A percentile compares a stretch with the other conserved stretches of the same genome.
Evolutionary conservation across 2,888 invertebrate species (phyloP).

Genomic region (Gandaritis pyraliata): DNA sequence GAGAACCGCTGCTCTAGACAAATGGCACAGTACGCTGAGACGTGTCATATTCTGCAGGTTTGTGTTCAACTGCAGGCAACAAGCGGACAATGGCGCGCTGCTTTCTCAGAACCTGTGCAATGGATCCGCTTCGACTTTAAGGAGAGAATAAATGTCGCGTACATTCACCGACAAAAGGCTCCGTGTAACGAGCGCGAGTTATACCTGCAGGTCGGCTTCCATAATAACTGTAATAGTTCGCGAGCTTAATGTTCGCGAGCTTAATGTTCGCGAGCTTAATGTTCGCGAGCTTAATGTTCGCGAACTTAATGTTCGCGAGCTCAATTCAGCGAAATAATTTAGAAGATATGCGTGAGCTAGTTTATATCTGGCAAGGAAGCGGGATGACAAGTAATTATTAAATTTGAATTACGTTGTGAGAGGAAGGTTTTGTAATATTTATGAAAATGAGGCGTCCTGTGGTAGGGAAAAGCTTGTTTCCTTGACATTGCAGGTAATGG

Average conservation of each 20-base stretch:
- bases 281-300: constrained; percentile 9
- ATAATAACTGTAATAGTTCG: constrained; percentile 1
- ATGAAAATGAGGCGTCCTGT: constrained; percentile 15
- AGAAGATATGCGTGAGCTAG: not conserved
- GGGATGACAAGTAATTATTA: constrained; percentile 3
- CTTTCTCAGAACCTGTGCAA: constrained; percentile 4
- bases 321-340: constrained; percentile 2
- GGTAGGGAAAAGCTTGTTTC: constrained; percentile 15
- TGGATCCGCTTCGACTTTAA: constrained; percentile 16
- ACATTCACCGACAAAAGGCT: constrained; percentile 20
- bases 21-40: constrained; percentile 19
- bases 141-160: constrained; percentile 29
- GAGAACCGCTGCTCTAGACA: constrained; percentile 25
- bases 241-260: constrained; percentile 11
- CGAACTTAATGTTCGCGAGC: constrained; percentile 11
- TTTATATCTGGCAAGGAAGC: not conserved
- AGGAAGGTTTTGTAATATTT: constrained; percentile 14
- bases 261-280: constrained; percentile 11
- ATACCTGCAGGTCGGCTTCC: constrained; percentile 12
- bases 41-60: not conserved
- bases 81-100: constrained; percentile 10
- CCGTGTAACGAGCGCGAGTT: constrained; percentile 3
- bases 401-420: constrained; percentile 9
- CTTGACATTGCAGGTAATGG: constrained; percentile 18
- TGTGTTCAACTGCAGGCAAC: constrained; percentile 6